Evolutionary conservation across 2,888 invertebrate genomes (phyloP), one percentile per base, ranked within the genome.

Genomic region (Physocephala rufipes): DNA sequence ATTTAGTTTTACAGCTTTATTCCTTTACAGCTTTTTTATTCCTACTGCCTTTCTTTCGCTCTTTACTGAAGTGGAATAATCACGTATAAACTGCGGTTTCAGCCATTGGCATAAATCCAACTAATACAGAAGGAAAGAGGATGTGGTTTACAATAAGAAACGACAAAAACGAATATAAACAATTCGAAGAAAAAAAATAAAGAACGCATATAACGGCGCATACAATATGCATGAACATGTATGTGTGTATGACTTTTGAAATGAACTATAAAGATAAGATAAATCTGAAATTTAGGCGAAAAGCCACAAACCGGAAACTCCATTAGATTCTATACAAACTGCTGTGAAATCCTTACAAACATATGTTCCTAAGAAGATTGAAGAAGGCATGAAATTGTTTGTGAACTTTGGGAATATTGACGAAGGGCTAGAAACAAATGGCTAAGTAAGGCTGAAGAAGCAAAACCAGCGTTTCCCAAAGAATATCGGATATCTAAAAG

Each of bases 371-470:
- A 64, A 74, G 75, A 80, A 79, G 81, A 81, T 81, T 81, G 76
- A 73, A 13, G 75, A 80, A 82, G 77, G 82, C 81, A 81, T 80
- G 79, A 81, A 81, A 79, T 82, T 79, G 75, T 77, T 76, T 81
- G 9, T 81, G 80, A 36, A 82, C 80, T 71, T 73, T 55, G 28
- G n/a, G 24, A 47, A 7, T 36, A 36, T 9, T 9, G 5, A 9
- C 4, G 36, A 7, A 9, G 5, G 9, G 36, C 9, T 47, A 59
- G 59, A 58, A 53, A 21, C 53, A 53, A 19, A n/a, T 36, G 21
- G 21, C 53, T 49, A 3, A 15, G 19, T 16, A 15, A 49, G 1
- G n/a, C 5, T 5, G 13, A 3, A 49, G 4, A 19, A 19, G n/a
- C 19, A 53, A 19, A n/a, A 53, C 53, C 9, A 68, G 66, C 68